Evolutionary conservation across 2,888 invertebrate species (phyloP).

Genomic region (Ernsta delagoae): DNA sequence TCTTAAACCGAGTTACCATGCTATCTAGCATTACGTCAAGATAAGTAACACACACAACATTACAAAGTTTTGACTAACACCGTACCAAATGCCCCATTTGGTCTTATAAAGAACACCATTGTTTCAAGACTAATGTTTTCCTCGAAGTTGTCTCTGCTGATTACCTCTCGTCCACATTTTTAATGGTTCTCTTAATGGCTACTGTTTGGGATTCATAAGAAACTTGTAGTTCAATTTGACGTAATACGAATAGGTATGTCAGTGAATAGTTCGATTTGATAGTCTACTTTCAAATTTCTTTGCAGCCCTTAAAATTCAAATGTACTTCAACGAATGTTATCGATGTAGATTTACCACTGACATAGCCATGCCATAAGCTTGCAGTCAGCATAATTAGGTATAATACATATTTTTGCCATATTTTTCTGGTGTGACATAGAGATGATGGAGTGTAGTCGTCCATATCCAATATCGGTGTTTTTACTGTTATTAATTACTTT

Average conservation of each 20-base stretch:
- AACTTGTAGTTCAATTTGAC: neutral
- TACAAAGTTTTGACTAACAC: constrained; percentile 10
- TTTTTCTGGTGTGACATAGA: too few relatives aligned
- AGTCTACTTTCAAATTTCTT: neutral
- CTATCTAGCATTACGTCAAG: neutral
- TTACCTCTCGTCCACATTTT: constrained; percentile 17
- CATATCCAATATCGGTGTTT: too few relatives aligned
- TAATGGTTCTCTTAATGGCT: constrained; percentile 14
- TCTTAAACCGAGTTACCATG: neutral
- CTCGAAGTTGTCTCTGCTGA: neutral
- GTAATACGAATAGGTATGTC: too few relatives aligned
- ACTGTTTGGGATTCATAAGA: constrained; percentile 2
- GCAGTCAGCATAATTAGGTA: too few relatives aligned
- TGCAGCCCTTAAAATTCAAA: too few relatives aligned
- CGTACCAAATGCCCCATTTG: constrained; percentile 8
- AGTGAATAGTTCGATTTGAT: neutral
- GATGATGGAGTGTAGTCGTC: too few relatives aligned
- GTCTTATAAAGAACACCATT: constrained; percentile 9
- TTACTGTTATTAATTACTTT: too few relatives aligned
- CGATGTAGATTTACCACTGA: too few relatives aligned
- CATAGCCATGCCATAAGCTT: too few relatives aligned
- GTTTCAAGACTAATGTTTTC: constrained; percentile 15
- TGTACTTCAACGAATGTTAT: too few relatives aligned
- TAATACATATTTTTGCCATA: too few relatives aligned
- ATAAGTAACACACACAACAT: neutral